phyloP scores from a whole-genome alignment of 2,888 invertebrate species.

The Onthophagus sagittarius region DNA sequence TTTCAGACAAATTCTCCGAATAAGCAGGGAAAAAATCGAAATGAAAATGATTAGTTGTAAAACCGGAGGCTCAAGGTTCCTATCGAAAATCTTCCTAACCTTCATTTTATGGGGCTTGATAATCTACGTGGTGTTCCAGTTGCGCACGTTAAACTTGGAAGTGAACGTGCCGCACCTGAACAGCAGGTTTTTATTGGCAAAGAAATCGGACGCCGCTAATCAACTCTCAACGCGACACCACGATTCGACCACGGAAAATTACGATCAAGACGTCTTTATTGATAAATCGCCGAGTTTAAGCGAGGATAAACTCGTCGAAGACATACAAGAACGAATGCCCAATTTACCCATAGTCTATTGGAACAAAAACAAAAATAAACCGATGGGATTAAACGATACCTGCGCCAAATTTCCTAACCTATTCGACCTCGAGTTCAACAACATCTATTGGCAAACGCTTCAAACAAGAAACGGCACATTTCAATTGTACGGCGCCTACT shows the following conservation, averaged over 20 bases:
- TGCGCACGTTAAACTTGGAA: conserved; percentile 44
- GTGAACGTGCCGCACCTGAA: conserved; percentile 45
- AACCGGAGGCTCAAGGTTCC: conserved; percentile 45
- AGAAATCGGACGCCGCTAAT: conserved; percentile 44
- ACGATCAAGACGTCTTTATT: conserved; percentile 56
- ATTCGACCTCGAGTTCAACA: conserved; percentile 89
- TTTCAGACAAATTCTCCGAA: not conserved
- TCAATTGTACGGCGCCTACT: conserved; percentile 85
- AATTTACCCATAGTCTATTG: conserved; percentile 83
- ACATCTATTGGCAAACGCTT: conserved; percentile 89
- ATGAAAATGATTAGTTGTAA: conserved; percentile 28
- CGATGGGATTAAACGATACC: conserved; percentile 63
- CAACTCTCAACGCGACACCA: conserved; percentile 38
- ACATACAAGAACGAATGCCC: conserved; percentile 75
- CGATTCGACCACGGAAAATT: conserved; percentile 46
- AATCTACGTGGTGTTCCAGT: conserved; percentile 49
- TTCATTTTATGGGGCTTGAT: conserved; percentile 50
- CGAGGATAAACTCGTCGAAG: conserved; percentile 73
- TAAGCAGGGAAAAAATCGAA: not conserved
- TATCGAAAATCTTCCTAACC: conserved; percentile 49
- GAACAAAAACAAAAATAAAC: conserved; percentile 77
- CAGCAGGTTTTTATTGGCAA: conserved; percentile 54
- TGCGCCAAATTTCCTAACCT: conserved; percentile 85
- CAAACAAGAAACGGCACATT: conserved; percentile 82
- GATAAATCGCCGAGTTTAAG: conserved; percentile 59